Conservation (phyloP, 2,888 invertebrate genomes). For the Gari tellinella region DNA sequence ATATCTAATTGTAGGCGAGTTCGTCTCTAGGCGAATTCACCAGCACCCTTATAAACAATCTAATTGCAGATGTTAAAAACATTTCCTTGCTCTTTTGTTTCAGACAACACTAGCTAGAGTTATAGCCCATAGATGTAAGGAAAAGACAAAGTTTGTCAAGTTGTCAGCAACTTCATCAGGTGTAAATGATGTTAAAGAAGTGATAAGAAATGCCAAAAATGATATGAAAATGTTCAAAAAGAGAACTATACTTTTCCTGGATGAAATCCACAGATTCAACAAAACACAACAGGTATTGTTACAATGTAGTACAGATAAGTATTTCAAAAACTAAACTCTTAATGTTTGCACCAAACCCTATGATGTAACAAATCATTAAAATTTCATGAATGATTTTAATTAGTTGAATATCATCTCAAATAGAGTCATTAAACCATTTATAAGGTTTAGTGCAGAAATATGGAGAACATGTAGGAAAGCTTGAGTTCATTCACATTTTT, state of each 20-base stretch:
- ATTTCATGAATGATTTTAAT: too few species aligned
- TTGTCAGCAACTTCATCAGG: constrained; percentile 91
- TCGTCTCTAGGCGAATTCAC: too few species aligned
- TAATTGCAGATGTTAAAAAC: neutral
- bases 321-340: neutral
- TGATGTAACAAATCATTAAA: too few species aligned
- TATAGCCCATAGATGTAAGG: constrained; percentile 89
- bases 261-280: constrained; percentile 94
- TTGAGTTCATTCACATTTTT: too few species aligned
- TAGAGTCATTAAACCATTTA: too few species aligned
- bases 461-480: too few species aligned
- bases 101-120: constrained; percentile 92
- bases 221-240: constrained; percentile 89
- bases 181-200: constrained; percentile 91
- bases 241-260: constrained; percentile 92
- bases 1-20: too few species aligned
- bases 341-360: too few species aligned
- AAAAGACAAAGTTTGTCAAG: constrained; percentile 88
- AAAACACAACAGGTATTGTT: constrained; percentile 89
- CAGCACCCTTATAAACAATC: too few species aligned
- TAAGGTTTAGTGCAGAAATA: too few species aligned
- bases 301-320: neutral
- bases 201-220: constrained; percentile 89
- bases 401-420: too few species aligned
- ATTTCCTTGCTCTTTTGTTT: constrained; percentile 62